Percentiles rank a stretch among this genome's conserved stretches.
Conservation (phyloP, 2,113 vertebrate species). For the Sylvilagus bachmani region DNA sequence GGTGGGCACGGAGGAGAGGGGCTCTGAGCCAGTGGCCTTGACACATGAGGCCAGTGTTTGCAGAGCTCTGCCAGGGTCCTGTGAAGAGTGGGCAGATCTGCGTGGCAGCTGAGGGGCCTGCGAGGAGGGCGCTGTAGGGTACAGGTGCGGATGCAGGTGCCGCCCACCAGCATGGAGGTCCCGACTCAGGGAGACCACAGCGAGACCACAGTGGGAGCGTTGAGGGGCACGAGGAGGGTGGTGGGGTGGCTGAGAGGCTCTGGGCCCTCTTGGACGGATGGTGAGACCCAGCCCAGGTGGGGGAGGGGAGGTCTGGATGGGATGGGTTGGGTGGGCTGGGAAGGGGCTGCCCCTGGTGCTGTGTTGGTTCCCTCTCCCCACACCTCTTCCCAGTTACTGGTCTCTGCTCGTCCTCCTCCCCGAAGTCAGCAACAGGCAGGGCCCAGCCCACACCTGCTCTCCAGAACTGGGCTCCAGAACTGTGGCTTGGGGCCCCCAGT, state of each 20-base stretch:
- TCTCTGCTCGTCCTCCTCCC: too few relatives aligned
- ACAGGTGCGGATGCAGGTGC: neutral
- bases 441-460: neutral
- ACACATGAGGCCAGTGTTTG: accelerated
- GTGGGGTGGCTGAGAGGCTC: neutral
- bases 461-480: too few relatives aligned
- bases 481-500: accelerated
- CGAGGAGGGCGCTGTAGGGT: accelerated
- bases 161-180: accelerated
- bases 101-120: neutral
- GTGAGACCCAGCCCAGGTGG: too few relatives aligned
- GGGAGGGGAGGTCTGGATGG: neutral
- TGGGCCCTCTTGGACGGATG: too few relatives aligned
- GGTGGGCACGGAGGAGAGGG: accelerated
- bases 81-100: accelerated
- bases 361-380: neutral
- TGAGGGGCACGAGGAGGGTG: accelerated
- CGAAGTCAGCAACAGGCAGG: neutral
- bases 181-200: neutral
- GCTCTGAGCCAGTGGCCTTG: neutral
- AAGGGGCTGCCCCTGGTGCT: neutral
- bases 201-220: too few relatives aligned
- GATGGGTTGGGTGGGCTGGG: neutral
- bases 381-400: too few relatives aligned
- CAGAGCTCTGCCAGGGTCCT: accelerated